These are phyloP conservation scores for Turritopsis rubra DNA, from an alignment of 30 jellyfish, hydroid and myxozoan genomes.

Conservation along the genomic window DNA sequence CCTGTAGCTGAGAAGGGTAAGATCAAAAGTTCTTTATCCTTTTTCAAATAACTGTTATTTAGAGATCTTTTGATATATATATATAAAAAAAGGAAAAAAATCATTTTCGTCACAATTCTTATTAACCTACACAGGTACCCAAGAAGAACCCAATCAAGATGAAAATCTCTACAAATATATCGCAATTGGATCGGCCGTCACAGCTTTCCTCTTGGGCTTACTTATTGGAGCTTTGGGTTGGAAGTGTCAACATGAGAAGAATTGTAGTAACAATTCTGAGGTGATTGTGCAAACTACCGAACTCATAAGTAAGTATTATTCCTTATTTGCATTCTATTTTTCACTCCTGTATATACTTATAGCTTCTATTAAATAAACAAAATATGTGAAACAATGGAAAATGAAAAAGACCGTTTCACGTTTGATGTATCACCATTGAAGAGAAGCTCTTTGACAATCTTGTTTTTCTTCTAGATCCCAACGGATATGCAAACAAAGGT, in stretches of 20 bases:
- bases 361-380: no score
- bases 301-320: neutral
- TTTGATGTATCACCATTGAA: no score
- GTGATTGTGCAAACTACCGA: constrained; percentile 9
- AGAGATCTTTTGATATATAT: no score
- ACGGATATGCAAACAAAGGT: constrained; percentile 1
- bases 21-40: no score
- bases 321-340: no score
- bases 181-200: neutral
- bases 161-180: neutral
- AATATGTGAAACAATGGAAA: no score
- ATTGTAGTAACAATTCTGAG: neutral
- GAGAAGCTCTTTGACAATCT: no score
- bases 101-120: neutral
- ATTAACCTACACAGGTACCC: neutral
- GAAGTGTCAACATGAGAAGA: constrained; percentile 7
- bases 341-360: no score
- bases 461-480: neutral
- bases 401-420: no score
- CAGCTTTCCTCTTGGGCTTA: neutral
- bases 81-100: no score
- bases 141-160: neutral
- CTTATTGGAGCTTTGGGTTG: neutral
- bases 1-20: neutral
- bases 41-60: no score